phyloP scores from a whole-genome alignment of 2,797 vertebrate genomes.

The Pipistrellus pygmaeus region DNA sequence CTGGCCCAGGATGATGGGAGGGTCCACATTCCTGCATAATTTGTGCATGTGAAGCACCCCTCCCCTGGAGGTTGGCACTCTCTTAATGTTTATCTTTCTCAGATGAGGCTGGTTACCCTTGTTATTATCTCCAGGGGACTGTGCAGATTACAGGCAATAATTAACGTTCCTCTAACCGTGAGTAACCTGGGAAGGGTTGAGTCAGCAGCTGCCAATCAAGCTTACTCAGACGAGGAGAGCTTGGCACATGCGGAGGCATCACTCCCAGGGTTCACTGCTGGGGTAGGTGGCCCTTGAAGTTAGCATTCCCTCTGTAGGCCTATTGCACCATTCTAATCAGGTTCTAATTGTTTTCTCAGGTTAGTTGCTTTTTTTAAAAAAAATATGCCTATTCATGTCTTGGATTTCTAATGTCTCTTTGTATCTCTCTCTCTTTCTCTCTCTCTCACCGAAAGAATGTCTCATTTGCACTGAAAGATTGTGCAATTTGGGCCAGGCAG shows the following conservation, averaged over 20 bases:
- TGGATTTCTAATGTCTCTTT: neutral
- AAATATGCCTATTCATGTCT: neutral
- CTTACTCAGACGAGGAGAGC: neutral
- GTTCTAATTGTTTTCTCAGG: constrained; percentile 7
- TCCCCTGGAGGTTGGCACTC: neutral
- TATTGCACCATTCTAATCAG: neutral
- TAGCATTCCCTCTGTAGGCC: neutral
- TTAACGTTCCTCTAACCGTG: constrained; percentile 35
- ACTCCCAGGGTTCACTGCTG: neutral
- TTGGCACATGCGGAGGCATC: neutral
- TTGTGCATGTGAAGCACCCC: neutral
- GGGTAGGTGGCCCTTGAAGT: neutral
- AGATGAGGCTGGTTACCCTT: neutral
- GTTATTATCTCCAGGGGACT: neutral
- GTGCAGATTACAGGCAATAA: constrained; percentile 35
- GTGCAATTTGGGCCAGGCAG: neutral
- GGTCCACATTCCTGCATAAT: neutral
- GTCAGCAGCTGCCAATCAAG: neutral
- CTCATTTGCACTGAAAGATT: neutral
- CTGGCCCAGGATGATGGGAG: neutral
- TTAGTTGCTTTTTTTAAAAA: neutral
- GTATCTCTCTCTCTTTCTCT: no score
- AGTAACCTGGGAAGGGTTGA: neutral
- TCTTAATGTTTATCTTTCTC: neutral
- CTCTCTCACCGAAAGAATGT: neutral